Base-by-base conservation (phyloP, 2,797 vertebrate species). In the Denticeps clupeoides region DNA sequence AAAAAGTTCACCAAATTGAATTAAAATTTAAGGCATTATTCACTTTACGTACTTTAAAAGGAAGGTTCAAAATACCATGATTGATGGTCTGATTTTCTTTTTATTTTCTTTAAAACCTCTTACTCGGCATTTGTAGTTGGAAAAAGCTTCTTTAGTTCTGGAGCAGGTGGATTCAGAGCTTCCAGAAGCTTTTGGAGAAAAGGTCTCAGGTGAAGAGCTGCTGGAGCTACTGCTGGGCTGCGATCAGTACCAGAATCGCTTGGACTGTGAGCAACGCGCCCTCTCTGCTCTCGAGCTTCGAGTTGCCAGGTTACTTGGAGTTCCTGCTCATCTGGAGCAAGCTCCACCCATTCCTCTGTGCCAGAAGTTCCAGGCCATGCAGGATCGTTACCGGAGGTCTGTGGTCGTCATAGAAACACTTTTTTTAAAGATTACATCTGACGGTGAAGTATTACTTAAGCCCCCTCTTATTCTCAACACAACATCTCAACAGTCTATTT, bases 101-200 rank as follows among this genome's bases (percentile, higher is more conserved):
- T n/a, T n/a, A n/a, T n/a, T n/a, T n/a, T n/a, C n/a, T n/a, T n/a
- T n/a, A n/a, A n/a, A n/a, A n/a, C n/a, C n/a, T 42, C 33, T 49
- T 13, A 25, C 13, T 26, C 6, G 47, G 21, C 15, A 13, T 21
- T 9, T 52, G 50, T 70, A 98, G 94, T 73, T 96, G 73, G 86
- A 89, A 73, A 80, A 84, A 52, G 80, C 91, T 47, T 70, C 83
- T 6, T 70, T 73, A 11, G 74, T 89, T 51, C 73, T 93, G 5
- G 82, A 90, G 60, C 81, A 86, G 65, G 78, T 91, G 64, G 86
- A 89, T 74, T 83, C 81, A 7, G 91, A 94, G 48, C 72, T 87
- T 4, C 87, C 88, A 6, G 76, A 83, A 3, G 45, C 42, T 48
- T 64, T 77, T 18, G 68, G 62, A 69, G 56, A 74, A 28, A 82